A percentile compares a stretch with the other conserved stretches of the same genome.
These are phyloP conservation scores for Taenioides sp. DNA, from an alignment of 2,797 vertebrate genomes.

Conservation along the genomic window DNA sequence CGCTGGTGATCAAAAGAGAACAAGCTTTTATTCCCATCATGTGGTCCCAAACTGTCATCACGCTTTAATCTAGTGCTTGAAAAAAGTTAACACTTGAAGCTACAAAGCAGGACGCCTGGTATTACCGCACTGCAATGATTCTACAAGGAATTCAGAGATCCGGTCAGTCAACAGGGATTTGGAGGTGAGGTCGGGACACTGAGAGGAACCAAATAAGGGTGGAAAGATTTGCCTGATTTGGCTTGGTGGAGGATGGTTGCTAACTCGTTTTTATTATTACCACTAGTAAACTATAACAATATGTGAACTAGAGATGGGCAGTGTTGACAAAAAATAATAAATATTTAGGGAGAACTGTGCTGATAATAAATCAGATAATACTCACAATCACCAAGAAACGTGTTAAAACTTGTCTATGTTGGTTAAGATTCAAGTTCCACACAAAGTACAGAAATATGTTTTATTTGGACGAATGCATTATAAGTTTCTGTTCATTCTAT, in stretches of 20 bases:
- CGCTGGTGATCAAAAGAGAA: constrained; percentile 11
- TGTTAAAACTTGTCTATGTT: background rate
- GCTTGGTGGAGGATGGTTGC: too few species aligned
- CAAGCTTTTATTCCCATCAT: constrained; percentile 14
- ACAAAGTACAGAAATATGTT: background rate
- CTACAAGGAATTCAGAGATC: constrained; percentile 6
- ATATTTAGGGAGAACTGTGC: too few species aligned
- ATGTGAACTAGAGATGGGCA: too few species aligned
- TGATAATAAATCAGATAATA: background rate
- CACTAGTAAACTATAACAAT: too few species aligned
- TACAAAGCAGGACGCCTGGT: constrained; percentile 6
- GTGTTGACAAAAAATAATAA: too few species aligned
- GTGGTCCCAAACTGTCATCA: constrained; percentile 2
- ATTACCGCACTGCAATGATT: background rate
- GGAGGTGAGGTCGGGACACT: constrained; percentile 3
- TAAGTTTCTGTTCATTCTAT: too few species aligned
- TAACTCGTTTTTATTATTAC: background rate
- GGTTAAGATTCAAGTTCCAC: background rate
- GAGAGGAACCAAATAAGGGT: background rate
- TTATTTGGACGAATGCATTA: background rate
- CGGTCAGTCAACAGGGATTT: constrained; percentile 10
- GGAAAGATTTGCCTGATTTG: background rate
- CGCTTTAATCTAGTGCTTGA: constrained; percentile 11
- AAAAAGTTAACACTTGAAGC: constrained; percentile 7
- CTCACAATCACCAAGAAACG: too few species aligned